Conservation (phyloP, 2,113 vertebrate species). For the Charadrius vociferus region DNA sequence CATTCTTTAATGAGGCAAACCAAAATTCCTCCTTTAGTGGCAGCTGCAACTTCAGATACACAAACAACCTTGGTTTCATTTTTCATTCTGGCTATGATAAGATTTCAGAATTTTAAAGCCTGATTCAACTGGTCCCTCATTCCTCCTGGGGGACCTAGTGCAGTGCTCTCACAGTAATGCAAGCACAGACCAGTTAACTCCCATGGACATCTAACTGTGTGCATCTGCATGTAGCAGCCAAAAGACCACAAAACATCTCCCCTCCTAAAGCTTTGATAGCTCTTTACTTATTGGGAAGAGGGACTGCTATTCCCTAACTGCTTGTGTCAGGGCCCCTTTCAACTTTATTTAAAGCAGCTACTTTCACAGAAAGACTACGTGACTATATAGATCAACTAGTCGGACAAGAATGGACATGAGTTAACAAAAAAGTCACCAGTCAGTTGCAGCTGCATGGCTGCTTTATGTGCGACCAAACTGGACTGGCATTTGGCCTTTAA, state of each 20-base stretch:
- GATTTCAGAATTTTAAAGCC: not conserved
- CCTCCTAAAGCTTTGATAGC: not conserved
- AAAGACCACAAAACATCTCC: not conserved
- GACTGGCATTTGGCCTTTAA: not conserved
- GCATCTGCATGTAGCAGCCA: not conserved
- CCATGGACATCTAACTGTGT: not conserved
- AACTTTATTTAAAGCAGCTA: not conserved
- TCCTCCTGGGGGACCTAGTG: not conserved
- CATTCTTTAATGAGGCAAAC: not conserved
- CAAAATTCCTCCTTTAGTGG: not conserved
- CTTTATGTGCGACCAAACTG: not conserved
- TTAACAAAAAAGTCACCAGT: not conserved
- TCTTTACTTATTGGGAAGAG: not conserved
- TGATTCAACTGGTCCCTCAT: not conserved
- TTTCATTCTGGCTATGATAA: not conserved
- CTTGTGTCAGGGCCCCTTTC: not conserved
- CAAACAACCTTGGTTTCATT: not conserved
- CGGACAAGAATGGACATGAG: fast-evolving
- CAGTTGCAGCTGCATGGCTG: not conserved
- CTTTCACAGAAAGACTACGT: not conserved
- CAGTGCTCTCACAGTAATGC: not conserved
- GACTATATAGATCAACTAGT: not conserved
- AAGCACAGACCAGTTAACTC: not conserved
- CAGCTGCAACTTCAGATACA: not conserved
- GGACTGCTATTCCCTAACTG: not conserved